These are phyloP conservation scores for Scrobipalpa atriplicella DNA, from an alignment of 2,888 invertebrate species.

Conservation along the genomic window DNA sequence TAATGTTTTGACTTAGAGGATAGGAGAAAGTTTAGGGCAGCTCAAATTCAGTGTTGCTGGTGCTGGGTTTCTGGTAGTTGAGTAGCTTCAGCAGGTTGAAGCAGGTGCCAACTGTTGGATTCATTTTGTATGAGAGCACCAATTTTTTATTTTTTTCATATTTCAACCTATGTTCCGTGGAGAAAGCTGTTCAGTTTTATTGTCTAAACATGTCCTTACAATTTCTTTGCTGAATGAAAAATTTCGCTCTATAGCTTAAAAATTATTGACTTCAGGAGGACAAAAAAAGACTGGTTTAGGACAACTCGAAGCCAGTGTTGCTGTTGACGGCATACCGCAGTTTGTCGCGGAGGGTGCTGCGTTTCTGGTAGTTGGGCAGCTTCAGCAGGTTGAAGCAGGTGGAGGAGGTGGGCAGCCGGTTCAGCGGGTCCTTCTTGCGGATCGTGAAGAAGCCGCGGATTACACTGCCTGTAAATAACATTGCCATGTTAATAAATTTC, in stretches of 20 bases:
- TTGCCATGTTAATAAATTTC: no score
- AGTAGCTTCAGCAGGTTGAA: conserved; percentile 99
- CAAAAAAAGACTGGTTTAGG: no score
- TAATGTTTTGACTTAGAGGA: no score
- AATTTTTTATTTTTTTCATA: no score
- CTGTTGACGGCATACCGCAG: conserved; percentile 98
- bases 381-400: conserved; percentile 99
- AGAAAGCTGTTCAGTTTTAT: no score
- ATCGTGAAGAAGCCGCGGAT: conserved; percentile 99
- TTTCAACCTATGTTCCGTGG: no score
- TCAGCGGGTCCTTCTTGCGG: conserved; percentile 95
- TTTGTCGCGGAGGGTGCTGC: conserved; percentile 97
- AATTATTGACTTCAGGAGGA: no score
- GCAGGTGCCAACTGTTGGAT: no score
- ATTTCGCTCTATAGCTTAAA: no score
- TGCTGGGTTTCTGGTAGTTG: conserved; percentile 98
- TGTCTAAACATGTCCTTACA: no score
- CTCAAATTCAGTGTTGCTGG: conserved; percentile 99
- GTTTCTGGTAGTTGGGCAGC: conserved; percentile 98
- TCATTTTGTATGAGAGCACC: no score
- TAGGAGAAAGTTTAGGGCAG: conserved; percentile 95
- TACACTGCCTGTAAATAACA: conserved; percentile 89
- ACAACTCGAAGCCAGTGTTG: conserved; percentile 99
- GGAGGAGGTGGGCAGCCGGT: conserved; percentile 98
- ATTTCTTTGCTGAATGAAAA: no score